Percentiles rank a stretch among this genome's conserved stretches.
These are phyloP conservation scores for Pharmacophagus antenor DNA, from an alignment of 2,888 invertebrate genomes.

Conservation along the genomic window DNA sequence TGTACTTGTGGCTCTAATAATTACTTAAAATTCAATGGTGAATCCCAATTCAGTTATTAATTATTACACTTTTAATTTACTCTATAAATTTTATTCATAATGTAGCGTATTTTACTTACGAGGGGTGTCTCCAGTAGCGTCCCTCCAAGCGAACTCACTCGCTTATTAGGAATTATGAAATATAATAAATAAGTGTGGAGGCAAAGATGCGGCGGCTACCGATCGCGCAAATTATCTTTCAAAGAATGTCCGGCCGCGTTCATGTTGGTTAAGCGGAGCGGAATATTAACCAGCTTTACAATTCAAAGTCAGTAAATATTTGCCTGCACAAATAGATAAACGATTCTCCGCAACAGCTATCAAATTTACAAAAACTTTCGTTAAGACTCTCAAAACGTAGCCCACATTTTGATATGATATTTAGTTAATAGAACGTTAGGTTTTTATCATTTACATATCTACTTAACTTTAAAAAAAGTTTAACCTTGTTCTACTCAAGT, in stretches of 20 bases:
- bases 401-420: no score
- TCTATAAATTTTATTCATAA: conserved; percentile 14
- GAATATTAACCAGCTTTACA: neutral
- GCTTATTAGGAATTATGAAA: conserved; percentile 70
- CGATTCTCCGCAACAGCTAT: neutral
- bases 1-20: no score
- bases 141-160: conserved; percentile 44
- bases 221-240: conserved; percentile 57
- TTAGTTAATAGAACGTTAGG: no score
- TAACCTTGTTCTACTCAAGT: no score
- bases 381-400: no score
- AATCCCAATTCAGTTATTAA: no score
- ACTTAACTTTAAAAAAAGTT: no score
- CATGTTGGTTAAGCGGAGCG: conserved; percentile 24
- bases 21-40: no score
- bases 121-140: conserved; percentile 36
- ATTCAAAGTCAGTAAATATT: neutral
- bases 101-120: conserved; percentile 10
- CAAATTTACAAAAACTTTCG: neutral
- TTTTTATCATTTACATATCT: no score
- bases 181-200: conserved; percentile 53
- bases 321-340: neutral
- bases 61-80: conserved; percentile 14
- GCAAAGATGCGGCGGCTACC: conserved; percentile 45
- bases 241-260: conserved; percentile 33